Base-by-base conservation (phyloP, 2,797 vertebrate genomes). In the Adelosebastes latens region DNA sequence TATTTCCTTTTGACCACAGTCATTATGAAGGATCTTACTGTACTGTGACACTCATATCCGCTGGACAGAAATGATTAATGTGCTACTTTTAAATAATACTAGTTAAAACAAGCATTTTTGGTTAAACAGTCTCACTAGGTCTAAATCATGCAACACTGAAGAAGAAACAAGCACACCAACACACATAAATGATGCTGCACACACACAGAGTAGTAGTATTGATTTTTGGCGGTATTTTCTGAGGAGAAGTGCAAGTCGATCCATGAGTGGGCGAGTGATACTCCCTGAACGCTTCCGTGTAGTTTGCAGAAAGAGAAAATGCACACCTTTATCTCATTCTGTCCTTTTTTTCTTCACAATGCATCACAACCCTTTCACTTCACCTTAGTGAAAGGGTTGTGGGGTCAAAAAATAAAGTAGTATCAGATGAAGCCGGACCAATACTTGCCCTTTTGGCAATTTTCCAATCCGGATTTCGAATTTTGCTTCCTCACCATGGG, bases 201-300 rank as follows among this genome's bases (percentile, higher is more conserved):
- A 72, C 42, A n/a, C 75, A 86, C 55, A 58, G 36, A 83, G 80
- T 87, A 87, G 88, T 90, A 88, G 27, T 84, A 92, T 93, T 86
- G 92, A 93, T 94, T 88, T 85, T 79, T 80, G 31, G 22, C 39
- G 68, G 79, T 82, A 82, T 89, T 90, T 87, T 87, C 84, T 82
- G 75, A 82, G 68, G 81, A 80, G 75, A 84, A 69, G 52, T 71
- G 84, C 73, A 88, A 88, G 72, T 77, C 11, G 67, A 91, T 91
- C 86, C 75, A 72, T 36, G 76, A 79, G 77, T 75, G 70, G 80
- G 84, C 18, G 25, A 76, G 61, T 36, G 90, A 90, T 89, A 92
- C 70, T 91, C 89, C 84, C 86, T 67, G 8, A 85, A 87, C 11
- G 18, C 31, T 78, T 80, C 34, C 29, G 31, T 66, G 64, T 52